Base-by-base conservation (phyloP, 2,113 vertebrate genomes). In the Ceratotherium simum region DNA sequence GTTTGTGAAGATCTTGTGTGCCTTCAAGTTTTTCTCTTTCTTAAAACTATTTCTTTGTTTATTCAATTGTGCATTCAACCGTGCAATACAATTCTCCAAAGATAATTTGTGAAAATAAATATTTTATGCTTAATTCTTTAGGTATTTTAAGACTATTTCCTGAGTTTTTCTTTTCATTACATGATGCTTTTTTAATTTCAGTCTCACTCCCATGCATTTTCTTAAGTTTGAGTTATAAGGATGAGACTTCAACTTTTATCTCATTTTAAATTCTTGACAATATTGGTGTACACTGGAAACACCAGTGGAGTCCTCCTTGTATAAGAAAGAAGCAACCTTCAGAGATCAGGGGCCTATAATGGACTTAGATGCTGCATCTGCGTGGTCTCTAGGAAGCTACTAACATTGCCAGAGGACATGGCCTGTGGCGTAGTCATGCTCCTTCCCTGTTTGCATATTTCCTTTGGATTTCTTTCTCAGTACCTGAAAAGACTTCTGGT, bases 81-180 rank as follows among this genome's bases (percentile, higher is more conserved):
- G 58, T 73, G 70, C 27, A 29, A 18, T 95, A 79, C 11, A 23
- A 84, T 97, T 95, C 36, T 83, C 87, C 46, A 80, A 80, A 96
- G 60, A 82, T 90, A 91, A 90, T 97, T 90, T 94, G 51, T 94
- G 60, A 84, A 95, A 64, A 85, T 21, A 87, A 80, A 80, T 79
- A 51, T 20, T 76, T 79, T 91, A 51, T 73, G 13, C 46, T 95
- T 70, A 92, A 84, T 95, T 92, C 27, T 79, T 88, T 48, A 36
- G 27, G 82, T 96, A 91, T 87, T 79, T 97, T 90, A 87, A 96
- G 17, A 70, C 20, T 48, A 6, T 80, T 96, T 93, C 39, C 75
- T 78, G 46, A 92, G 75, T 83, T 91, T 93, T 96, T 94, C 51
- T 84, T 88, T 76, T 79, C 76, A 90, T 88, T 72, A 48, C 21